Evolutionary conservation across 1,140 invertebrate genomes (phyloP), one percentile per base, ranked within the genome.

Genomic region (Delia radicum): DNA sequence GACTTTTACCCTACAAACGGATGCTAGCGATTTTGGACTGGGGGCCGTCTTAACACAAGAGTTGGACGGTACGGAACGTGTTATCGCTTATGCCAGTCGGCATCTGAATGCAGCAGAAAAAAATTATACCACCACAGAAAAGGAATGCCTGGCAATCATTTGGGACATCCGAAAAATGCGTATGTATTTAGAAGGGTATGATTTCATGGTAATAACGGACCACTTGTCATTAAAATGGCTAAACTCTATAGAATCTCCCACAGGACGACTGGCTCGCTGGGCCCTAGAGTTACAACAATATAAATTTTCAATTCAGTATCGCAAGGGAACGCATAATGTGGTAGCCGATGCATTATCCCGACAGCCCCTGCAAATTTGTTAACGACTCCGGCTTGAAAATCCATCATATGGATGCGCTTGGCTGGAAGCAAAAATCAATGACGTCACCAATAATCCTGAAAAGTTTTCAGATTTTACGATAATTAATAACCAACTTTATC

Each of bases 141-240:
- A 87, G 76, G 89, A 91, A 85, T 81, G 88, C 33, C 77, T 91
- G 37, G 87, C 87, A 0, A 81, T 89, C 13, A 55, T 89, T n/a
- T 72, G 75, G 63, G 63, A 12, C 7, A 31, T 76, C 10, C 24
- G 67, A 24, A 76, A 72, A 18, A 62, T 76, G 61, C 42, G 67
- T 2, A 12, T 27, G 15, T 76, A 76, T 26, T 12, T 76, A 33
- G 46, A 76, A 37, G 75, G 69, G 7, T 63, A 61, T 42, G 7
- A 28, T n/a, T 76, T 76, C 26, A 48, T 28, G 8, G 65, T 75
- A 0, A 48, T 73, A 13, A 62, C n/a, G n/a, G n/a, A n/a, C 75
- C 67, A 73, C 28, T 77, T 81, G 7, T 74, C 82, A 0, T 75
- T 88, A 37, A 73, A 8, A 46, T 89, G 82, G 79, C 76, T 88